Evolutionary conservation across 1,140 invertebrate species (phyloP).

Genomic region (Papilio helenus): DNA sequence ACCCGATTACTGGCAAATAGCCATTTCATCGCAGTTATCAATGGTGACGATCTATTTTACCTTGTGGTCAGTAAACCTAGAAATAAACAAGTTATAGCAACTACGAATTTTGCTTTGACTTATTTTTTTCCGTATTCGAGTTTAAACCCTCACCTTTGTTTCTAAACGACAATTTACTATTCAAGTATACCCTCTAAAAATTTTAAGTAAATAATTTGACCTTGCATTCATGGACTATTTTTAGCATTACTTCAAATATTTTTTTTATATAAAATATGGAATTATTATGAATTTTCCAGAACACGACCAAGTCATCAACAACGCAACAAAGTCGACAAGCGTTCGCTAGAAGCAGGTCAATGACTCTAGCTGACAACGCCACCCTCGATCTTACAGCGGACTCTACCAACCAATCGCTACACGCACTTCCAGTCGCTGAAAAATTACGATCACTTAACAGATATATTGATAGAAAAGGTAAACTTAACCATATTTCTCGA

Average conservation of each 20-base stretch:
- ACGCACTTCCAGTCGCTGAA: conserved; percentile 69
- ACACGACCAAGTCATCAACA: conserved; percentile 40
- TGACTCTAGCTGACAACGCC: conserved; percentile 48
- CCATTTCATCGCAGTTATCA: not conserved
- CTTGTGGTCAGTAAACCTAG: not conserved
- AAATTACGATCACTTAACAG: conserved; percentile 68
- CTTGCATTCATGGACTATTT: not conserved
- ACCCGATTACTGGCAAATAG: conserved; percentile 13
- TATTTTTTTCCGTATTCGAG: not conserved
- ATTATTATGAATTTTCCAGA: not conserved
- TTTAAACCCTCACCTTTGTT: not conserved
- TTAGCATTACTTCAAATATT: too few species aligned
- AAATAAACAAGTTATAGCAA: not conserved
- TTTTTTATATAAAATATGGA: not conserved
- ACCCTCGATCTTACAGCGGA: conserved; percentile 65
- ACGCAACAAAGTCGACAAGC: conserved; percentile 27
- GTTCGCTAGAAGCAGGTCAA: conserved; percentile 19
- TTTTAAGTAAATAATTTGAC: not conserved
- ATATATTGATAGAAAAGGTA: conserved; percentile 74
- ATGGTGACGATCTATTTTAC: not conserved
- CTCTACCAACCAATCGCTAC: conserved; percentile 65
- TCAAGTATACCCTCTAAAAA: not conserved
- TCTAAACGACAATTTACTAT: not conserved
- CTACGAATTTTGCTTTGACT: not conserved
- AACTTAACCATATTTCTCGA: not conserved